Evolutionary conservation across 2,888 invertebrate species (phyloP), one percentile per base, ranked within the genome.

Genomic region (Synergus umbraculus): DNA sequence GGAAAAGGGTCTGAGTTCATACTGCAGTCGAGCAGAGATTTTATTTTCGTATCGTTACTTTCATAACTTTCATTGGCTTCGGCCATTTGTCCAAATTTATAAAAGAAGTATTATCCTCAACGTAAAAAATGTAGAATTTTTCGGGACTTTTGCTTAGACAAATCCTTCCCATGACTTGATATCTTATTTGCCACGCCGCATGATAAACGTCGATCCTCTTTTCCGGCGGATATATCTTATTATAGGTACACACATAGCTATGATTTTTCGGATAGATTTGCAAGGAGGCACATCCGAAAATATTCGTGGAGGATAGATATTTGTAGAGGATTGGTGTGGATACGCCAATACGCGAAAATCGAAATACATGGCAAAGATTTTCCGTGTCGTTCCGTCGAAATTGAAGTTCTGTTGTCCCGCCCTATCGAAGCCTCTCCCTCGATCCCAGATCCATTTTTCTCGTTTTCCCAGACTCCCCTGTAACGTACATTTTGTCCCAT

Each of bases 321-420:
- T 37, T 4, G 54, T 43, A 66, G 4, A 73, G 73, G 54, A 73
- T 54, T 73, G 78, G 76, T 82, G 78, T 78, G 58, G 76, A 76
- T 60, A 43, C 64, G 67, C 54, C 37, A 22, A 54, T 58, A 73
- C 65, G 73, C 58, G 81, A 63, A 65, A 76, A 73, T 73, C 54
- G 63, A 46, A 76, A 58, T 76, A 29, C 73, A 73, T 73, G 76
- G 79, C 76, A 84, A 82, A 85, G 86, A 73, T 91, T 89, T 88
- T 89, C 85, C 82, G 80, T 84, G 88, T 86, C 90, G 88, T 90
- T 89, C 76, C 86, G 83, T 85, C 82, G 87, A 89, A 90, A 90
- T 91, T 90, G 90, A 90, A 89, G 88, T 90, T 89, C 90, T 88
- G 88, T 89, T 89, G 88, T 90, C 86, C 82, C 86, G 82, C 82